These are phyloP conservation scores for Catharus bicknelli DNA, from an alignment of 2,113 vertebrate species.

Conservation along the genomic window DNA sequence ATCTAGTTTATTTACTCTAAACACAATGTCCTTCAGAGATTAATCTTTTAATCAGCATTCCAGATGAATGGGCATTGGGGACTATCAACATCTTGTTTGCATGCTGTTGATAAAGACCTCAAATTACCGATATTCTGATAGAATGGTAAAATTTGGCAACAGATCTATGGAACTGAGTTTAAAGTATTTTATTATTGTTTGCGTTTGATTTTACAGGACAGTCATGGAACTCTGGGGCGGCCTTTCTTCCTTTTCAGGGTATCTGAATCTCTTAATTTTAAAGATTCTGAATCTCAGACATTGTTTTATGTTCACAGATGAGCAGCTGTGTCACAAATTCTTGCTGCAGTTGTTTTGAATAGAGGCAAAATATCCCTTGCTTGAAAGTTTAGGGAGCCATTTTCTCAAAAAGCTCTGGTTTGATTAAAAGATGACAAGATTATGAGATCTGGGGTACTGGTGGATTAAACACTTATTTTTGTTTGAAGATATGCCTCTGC, in stretches of 20 bases:
- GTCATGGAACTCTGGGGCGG: conserved; percentile 43
- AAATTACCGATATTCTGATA: background rate
- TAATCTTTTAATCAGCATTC: conserved; percentile 1
- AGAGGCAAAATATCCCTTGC: background rate
- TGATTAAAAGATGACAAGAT: background rate
- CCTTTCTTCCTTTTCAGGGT: conserved; percentile 80
- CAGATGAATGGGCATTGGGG: background rate
- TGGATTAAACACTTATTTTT: background rate
- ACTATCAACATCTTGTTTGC: background rate
- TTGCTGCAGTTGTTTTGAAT: background rate
- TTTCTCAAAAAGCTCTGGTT: background rate
- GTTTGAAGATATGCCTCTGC: background rate
- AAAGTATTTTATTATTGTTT: conserved; percentile 17
- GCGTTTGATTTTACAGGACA: conserved; percentile 71
- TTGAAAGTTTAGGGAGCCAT: background rate
- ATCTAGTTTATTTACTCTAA: background rate
- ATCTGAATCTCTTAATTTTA: conserved; percentile 21
- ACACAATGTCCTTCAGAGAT: background rate
- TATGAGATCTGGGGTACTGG: background rate
- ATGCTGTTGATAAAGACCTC: background rate
- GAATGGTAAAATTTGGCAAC: background rate
- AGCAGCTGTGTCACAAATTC: background rate
- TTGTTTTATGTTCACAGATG: background rate
- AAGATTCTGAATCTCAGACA: background rate
- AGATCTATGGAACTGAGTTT: background rate